Base-by-base conservation (phyloP, 2,888 invertebrate genomes). In the Proisotoma minuta region DNA sequence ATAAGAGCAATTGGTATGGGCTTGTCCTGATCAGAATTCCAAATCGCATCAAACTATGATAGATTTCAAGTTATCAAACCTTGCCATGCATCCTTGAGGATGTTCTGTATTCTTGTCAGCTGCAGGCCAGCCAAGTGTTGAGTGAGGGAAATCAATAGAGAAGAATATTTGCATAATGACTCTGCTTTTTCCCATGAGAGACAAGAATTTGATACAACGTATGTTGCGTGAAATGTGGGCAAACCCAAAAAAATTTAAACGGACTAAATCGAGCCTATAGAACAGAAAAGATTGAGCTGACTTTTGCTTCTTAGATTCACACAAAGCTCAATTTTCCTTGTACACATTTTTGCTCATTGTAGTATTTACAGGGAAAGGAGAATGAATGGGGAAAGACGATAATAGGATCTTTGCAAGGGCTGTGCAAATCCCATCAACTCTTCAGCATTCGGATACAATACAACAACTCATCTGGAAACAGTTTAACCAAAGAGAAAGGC, bases 371-470 rank as follows among this genome's bases (percentile, higher is more conserved):
- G n/a, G n/a, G n/a, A n/a, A 3, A 15, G 23, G 23, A 49, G 18
- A 24, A 3, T 49, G 20, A 49, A 49, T 49, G 49, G 49, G 23
- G 23, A 5, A 22, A 15, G 24, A 49, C 23, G 49, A 49, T 49
- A 49, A 49, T 49, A 23, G 49, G 49, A 49, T 49, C 18, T 49
- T 49, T 49, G 49, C n/a, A 49, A 49, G 49, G 23, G 49, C 3
- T 34, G 34, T 15, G 8, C 23, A 49, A 49, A 49, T 49, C 49
- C 49, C 49, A 49, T 15, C 8, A 34, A 34, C 34, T 34, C 34
- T 15, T 34, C 34, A 34, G 34, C 34, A 34, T 34, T 34, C 15
- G 15, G 15, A 34, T 15, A 34, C 34, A 34, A 34, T 34, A 34
- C 34, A 34, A 34, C 8, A 10, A 34, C 34, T 34, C 34, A 15